Evolutionary conservation across 2,888 invertebrate species (phyloP), one percentile per base, ranked within the genome.

Genomic region (Hartigia nigra): DNA sequence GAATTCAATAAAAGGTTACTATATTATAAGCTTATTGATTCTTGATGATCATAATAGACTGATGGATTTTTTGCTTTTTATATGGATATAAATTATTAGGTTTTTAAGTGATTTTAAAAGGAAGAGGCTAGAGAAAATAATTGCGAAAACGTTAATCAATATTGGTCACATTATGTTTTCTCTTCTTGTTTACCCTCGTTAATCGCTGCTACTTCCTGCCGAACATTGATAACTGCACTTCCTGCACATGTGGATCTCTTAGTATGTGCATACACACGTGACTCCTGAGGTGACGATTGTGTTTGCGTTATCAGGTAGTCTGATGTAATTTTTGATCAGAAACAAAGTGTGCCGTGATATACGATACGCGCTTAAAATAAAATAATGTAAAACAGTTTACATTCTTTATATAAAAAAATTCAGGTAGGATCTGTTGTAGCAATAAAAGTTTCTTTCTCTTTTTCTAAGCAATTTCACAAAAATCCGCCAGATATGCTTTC

Each of bases 111-210:
- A 55, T 23, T 23, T 55, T 55, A 23, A 55, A 55, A 9, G 23
- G 55, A 23, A 9, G 14, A 23, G 23, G 23, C 14, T 55, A 55
- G 9, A 23, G 23, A 55, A 55, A 55, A 55, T 23, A 2, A 23
- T 55, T 23, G 9, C 1, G 2, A 55, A 55, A 23, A 55, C 23
- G 55, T 55, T 23, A 55, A 55, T 55, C 55, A 36, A 75, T 11
- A 9, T 37, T 32, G 12, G 70, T 37, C 70, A 31, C 23, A 34
- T 36, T 12, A 11, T 78, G 35, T 70, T 69, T n/a, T 39, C 39
- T 79, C 74, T 82, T 79, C 31, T 82, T 79, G 83, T 80, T 84
- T 79, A 81, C 81, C 78, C 36, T 74, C 70, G 69, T 79, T 82
- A 81, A 84, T 84, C 82, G 77, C 14, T 75, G 14, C 34, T 35